Percentiles rank a stretch among this genome's conserved stretches.
These are phyloP conservation scores for Amia ocellicauda DNA, from an alignment of 2,113 vertebrate genomes.

Conservation along the genomic window DNA sequence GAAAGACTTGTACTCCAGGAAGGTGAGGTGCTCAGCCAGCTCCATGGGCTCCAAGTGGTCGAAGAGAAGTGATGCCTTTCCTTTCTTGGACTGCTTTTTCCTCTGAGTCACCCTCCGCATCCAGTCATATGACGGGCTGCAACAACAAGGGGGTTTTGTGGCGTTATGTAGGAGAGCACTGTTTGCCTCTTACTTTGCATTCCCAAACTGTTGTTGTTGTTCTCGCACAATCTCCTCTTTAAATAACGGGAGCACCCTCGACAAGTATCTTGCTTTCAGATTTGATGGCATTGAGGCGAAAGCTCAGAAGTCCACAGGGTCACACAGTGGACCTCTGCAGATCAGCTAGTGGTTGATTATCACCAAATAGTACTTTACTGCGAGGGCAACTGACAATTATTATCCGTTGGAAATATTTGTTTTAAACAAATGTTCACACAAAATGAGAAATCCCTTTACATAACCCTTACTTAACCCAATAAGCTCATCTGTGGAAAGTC, in stretches of 20 bases:
- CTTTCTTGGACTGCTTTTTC: conserved; percentile 89
- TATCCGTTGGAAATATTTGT: no score
- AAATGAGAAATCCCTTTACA: no score
- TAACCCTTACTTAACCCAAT: no score
- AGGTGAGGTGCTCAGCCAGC: conserved; percentile 95
- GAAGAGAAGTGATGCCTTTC: conserved; percentile 93
- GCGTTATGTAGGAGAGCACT: neutral
- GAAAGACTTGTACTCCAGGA: conserved; percentile 95
- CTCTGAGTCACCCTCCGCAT: conserved; percentile 96
- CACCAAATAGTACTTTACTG: no score
- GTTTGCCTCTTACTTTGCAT: neutral
- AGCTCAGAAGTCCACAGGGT: neutral
- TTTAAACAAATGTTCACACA: no score
- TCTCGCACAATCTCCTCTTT: neutral
- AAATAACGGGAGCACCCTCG: neutral
- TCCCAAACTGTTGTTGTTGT: neutral
- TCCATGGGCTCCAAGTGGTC: conserved; percentile 96
- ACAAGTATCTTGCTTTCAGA: neutral
- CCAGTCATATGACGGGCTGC: conserved; percentile 95
- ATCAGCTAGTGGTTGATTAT: no score
- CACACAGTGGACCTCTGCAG: no score
- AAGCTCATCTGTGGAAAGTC: no score
- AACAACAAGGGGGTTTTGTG: conserved; percentile 36
- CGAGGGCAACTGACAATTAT: no score
- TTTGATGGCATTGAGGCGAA: neutral